phyloP scores from a whole-genome alignment of 2,113 vertebrate genomes.

The Hemiprocne comata region DNA sequence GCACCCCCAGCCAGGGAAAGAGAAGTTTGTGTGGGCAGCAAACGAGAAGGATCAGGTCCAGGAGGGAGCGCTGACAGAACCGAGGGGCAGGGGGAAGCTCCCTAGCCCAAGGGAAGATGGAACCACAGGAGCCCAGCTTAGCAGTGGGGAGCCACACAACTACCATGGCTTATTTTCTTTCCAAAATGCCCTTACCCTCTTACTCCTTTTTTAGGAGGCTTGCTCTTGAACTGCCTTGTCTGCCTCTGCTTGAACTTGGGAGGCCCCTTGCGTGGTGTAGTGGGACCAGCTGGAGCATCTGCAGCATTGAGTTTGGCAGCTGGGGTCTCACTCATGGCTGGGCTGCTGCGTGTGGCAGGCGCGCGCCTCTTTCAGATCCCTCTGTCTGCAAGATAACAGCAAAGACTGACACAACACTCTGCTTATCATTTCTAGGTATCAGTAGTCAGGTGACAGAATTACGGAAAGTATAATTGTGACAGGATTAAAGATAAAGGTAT shows the following conservation, averaged over 20 bases:
- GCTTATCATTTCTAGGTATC: background rate
- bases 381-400: slow-evolving; percentile 51
- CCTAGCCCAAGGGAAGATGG: background rate
- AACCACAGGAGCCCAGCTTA: background rate
- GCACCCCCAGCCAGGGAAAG: background rate
- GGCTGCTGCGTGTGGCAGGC: background rate
- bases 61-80: background rate
- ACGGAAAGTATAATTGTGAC: background rate
- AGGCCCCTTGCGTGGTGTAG: slow-evolving; percentile 93
- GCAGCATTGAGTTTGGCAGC: slow-evolving; percentile 45
- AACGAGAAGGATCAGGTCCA: background rate
- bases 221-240: slow-evolving; percentile 97
- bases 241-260: slow-evolving; percentile 98
- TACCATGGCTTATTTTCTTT: background rate
- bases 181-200: slow-evolving; percentile 84
- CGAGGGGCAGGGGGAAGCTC: background rate
- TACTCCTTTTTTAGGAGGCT: slow-evolving; percentile 95
- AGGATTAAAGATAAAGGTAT: background rate
- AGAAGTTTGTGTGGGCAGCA: background rate
- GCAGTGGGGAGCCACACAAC: background rate
- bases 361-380: background rate
- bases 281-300: slow-evolving; percentile 74
- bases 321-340: slow-evolving; percentile 70
- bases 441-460: background rate
- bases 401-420: background rate